Evolutionary conservation across 2,888 invertebrate genomes (phyloP), one percentile per base, ranked within the genome.

Genomic region (Dexiosoma caninum): DNA sequence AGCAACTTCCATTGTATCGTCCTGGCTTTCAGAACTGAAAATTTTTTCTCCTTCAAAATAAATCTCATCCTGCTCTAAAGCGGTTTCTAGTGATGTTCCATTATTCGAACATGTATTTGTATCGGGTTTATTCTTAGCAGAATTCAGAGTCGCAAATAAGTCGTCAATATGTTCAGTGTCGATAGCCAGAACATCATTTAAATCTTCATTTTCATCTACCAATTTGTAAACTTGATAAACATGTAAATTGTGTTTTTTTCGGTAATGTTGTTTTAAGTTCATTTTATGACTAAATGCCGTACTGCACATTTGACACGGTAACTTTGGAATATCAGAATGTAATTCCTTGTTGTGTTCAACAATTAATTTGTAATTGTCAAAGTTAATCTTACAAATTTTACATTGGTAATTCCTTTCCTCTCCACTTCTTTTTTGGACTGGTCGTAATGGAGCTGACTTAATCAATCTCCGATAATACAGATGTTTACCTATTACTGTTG

Each of bases 321-420:
- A 30, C n/a, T 35, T 60, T 9, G 55, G n/a, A 8, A n/a, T 12
- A 57, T 77, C 35, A 0, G 10, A 30, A 21, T 77, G 77, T 1
- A 62, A 14, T 21, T 70, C 30, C 14, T 40, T 55, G 44, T 46
- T 55, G n/a, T 37, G 57, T 23, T 46, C 49, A 14, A 37, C 51
- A 23, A 2, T 85, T 84, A 14, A 85, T 87, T 10, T 85, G 37
- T 37, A 37, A 3, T 27, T 49, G 6, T 51, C 51, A 66, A 66
- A 66, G 5, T 0, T 14, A 37, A 66, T 21, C 2, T 66, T 14
- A 66, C 64, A 66, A 10, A 37, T 51, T 66, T 51, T 51, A 23
- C 64, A 66, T 14, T 12, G 6, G 37, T 66, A 66, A 0, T 19
- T 12, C 4, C 32, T 37, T 19, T 55, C 19, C 19, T 27, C 27